These are phyloP conservation scores for Alfaro cultratus DNA, from an alignment of 2,797 vertebrate genomes.

Conservation along the genomic window DNA sequence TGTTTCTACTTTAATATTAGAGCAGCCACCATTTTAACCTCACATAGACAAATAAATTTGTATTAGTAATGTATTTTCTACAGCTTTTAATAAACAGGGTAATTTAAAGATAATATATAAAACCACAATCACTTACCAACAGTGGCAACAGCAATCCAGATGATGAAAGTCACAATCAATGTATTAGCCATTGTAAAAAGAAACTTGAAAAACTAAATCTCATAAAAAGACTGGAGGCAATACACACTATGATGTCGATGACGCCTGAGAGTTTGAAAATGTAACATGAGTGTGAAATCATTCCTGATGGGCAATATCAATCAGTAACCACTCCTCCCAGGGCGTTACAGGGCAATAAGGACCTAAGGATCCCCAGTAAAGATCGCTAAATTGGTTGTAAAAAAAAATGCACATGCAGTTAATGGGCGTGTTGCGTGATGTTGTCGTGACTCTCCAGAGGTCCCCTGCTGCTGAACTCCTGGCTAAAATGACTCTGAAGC, in stretches of 20 bases:
- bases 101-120: background rate
- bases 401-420: background rate
- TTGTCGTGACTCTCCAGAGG: too few species aligned
- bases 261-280: constrained; percentile 5
- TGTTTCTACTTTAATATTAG: too few species aligned
- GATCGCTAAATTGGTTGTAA: constrained; percentile 17
- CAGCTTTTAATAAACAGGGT: background rate
- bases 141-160: constrained; percentile 38
- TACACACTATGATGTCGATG: background rate
- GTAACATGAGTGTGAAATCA: constrained; percentile 11
- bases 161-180: constrained; percentile 19
- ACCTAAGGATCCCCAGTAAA: background rate
- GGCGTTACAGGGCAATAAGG: constrained; percentile 3
- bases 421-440: background rate
- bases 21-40: background rate
- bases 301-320: constrained; percentile 44
- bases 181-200: constrained; percentile 41
- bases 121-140: constrained; percentile 42
- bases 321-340: constrained; percentile 54
- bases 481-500: too few species aligned
- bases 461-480: too few species aligned
- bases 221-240: background rate
- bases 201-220: background rate
- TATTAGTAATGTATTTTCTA: background rate
- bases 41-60: background rate